These are phyloP conservation scores for Poecilia velifera DNA, from an alignment of 2,797 vertebrate species.

Conservation along the genomic window DNA sequence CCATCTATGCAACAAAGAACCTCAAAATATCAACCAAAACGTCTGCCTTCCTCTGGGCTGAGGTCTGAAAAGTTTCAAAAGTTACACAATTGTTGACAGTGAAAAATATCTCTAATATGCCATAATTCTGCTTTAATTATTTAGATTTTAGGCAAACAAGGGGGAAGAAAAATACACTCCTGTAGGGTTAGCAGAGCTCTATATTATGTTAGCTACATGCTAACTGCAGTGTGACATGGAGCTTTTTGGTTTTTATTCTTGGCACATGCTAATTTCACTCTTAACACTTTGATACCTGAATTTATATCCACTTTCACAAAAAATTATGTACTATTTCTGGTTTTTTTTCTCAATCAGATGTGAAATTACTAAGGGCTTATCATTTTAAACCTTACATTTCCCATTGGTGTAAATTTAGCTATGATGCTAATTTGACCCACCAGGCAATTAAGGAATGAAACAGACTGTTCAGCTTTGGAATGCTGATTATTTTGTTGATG, in stretches of 20 bases:
- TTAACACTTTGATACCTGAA: neutral
- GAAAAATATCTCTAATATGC: neutral
- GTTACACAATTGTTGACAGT: neutral
- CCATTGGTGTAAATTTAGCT: neutral
- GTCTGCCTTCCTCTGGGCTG: neutral
- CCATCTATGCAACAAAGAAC: neutral
- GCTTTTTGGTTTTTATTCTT: neutral
- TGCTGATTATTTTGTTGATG: neutral
- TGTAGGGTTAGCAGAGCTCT: neutral
- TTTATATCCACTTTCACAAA: too few species aligned
- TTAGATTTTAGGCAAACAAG: neutral
- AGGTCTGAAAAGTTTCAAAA: neutral
- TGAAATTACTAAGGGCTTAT: neutral
- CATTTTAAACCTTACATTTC: too few species aligned
- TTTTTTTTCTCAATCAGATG: too few species aligned
- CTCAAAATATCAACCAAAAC: neutral
- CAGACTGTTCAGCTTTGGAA: neutral
- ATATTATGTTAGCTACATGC: neutral
- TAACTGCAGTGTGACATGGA: neutral
- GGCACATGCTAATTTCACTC: neutral
- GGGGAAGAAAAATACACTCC: neutral
- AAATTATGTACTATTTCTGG: too few species aligned
- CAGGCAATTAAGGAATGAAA: neutral
- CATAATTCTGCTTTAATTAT: neutral
- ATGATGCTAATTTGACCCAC: neutral